Conservation (phyloP, 2,113 vertebrate genomes). For the zebrafish (Danio rerio) region GRCz12tu NC_133176.1:3711001-3711500, state of each 20-base stretch:
- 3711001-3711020: too few species aligned
- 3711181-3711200: neutral
- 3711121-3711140: too few species aligned
- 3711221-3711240: conserved; percentile 11
- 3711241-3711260: neutral
- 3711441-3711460: conserved; percentile 29
- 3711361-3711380: conserved; percentile 20
- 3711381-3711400: conserved; percentile 44
- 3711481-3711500: conserved; percentile 4
- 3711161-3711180: neutral
- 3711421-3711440: conserved; percentile 54
- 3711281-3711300: conserved; percentile 35
- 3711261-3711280: conserved; percentile 7
- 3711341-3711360: neutral
- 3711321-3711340: conserved; percentile 8
- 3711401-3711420: conserved; percentile 35
- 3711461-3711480: conserved; percentile 16
- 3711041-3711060: too few species aligned
- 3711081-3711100: too few species aligned
- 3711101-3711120: too few species aligned
- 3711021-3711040: too few species aligned
- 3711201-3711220: neutral
- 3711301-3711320: conserved; percentile 28
- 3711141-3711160: neutral
- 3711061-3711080: too few species aligned